Base-by-base conservation (phyloP, 2,888 invertebrate species). In the Chirona hameri region DNA sequence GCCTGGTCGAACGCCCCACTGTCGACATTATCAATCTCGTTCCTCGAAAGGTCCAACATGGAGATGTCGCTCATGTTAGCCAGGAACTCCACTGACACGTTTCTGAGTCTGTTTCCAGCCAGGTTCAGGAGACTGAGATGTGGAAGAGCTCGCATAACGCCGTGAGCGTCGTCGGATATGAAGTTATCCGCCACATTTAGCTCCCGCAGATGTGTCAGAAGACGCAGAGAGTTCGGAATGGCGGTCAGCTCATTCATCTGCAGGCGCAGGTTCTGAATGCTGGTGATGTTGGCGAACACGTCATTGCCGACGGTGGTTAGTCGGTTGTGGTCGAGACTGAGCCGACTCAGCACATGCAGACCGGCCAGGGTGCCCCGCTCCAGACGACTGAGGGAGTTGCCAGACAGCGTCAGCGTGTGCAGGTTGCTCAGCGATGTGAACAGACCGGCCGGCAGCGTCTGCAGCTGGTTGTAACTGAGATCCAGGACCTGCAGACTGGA, bases 171-270 rank as follows among this genome's bases (percentile, higher is more conserved):
- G 83, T 91, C 91, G 83, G 92, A 91, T 87, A 99, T 94, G 88
- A 92, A 91, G 90, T 98, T 98, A 89, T 97, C 96, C 83, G 96
- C 96, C 85, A 98, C 90, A 89, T 97, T 96, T 84, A 98, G 92
- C 81, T 95, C 95, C 88, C 94, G 91, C 86, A 98, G 90, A 86
- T 95, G 90, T 85, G 94, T 92, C 93, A 96, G 93, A 89, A 95
- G 94, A 87, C 93, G 92, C 84, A 97, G 88, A 39, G 96, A 96
- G 86, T 92, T 88, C 79, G 96, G 96, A 86, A 96, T 92, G 86
- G 91, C 91, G 87, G 93, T 93, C 86, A 97, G 90, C 87, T 92
- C 92, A 89, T 97, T 97, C 84, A 94, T 94, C 89, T 95, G 96
- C 87, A 97, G 90, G 90, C 95, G 95, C 86, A 97, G 91, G 89